Conservation (phyloP, 53 echinoderm and acorn worm species). For the Holothuria leucospilota region DNA sequence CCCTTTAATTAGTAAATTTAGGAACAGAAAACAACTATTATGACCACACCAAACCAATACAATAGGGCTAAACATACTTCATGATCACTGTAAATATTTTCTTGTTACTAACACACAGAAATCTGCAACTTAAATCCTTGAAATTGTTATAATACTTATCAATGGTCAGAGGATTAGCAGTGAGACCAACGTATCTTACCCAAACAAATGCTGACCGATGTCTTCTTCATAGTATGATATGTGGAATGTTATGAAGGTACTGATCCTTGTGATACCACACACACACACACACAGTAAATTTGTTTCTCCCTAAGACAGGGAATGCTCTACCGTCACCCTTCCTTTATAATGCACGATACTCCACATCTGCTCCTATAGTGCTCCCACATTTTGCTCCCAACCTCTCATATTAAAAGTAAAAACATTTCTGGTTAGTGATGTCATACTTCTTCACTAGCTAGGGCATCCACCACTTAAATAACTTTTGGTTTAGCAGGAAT, state of each 20-base stretch:
- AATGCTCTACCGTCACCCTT: too few relatives aligned
- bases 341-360: too few relatives aligned
- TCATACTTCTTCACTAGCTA: neutral
- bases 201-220: slow-evolving; percentile 72
- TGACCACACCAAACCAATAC: too few relatives aligned
- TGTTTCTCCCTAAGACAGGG: too few relatives aligned
- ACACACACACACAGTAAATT: too few relatives aligned
- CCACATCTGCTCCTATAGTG: neutral
- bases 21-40: too few relatives aligned
- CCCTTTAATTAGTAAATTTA: too few relatives aligned
- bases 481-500: slow-evolving; percentile 27
- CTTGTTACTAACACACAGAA: too few relatives aligned
- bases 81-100: neutral
- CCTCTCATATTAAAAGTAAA: slow-evolving; percentile 3
- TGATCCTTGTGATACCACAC: neutral
- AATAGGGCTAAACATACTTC: neutral
- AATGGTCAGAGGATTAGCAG: too few relatives aligned
- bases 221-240: slow-evolving; percentile 64
- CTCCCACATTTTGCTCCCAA: slow-evolving; percentile 13
- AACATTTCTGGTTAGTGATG: slow-evolving; percentile 28
- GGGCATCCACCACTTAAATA: slow-evolving; percentile 17
- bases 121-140: too few relatives aligned
- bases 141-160: too few relatives aligned
- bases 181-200: slow-evolving; percentile 63
- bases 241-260: slow-evolving; percentile 27